Conservation (phyloP, 2,888 invertebrate species). For the Volucella inanis region DNA sequence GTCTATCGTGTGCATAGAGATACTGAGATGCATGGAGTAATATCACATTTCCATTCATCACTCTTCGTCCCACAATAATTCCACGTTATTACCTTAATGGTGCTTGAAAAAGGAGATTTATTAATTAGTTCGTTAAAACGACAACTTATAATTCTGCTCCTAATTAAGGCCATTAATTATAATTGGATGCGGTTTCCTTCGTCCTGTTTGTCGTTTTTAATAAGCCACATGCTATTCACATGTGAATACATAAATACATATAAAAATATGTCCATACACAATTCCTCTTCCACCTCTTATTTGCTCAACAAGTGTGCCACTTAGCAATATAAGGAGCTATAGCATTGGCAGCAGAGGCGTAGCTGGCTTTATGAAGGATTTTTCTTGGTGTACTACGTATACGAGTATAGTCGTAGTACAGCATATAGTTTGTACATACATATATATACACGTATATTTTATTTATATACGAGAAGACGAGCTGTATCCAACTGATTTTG, state of each 20-base stretch:
- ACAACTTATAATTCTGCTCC: conserved; percentile 77
- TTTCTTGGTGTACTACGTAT: conserved; percentile 39
- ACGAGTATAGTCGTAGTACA: no score
- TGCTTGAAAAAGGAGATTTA: conserved; percentile 76
- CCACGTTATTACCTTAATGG: conserved; percentile 74
- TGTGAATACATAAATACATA: conserved; percentile 27
- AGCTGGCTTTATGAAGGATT: conserved; percentile 50
- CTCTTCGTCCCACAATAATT: conserved; percentile 64
- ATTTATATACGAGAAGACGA: no score
- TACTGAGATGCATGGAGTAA: neutral
- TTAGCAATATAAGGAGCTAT: conserved; percentile 62
- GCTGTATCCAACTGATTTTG: no score
- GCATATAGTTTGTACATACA: no score
- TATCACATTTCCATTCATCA: conserved; percentile 14
- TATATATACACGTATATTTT: no score
- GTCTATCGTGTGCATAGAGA: no score
- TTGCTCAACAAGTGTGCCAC: conserved; percentile 67
- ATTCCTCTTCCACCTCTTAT: conserved; percentile 45
- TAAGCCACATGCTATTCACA: conserved; percentile 69
- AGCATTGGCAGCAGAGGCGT: conserved; percentile 46
- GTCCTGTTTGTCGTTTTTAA: conserved; percentile 73
- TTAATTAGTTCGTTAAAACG: conserved; percentile 78
- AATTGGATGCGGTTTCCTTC: conserved; percentile 77
- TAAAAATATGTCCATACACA: conserved; percentile 19
- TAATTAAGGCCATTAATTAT: conserved; percentile 78